These are phyloP conservation scores for Uloborus diversus DNA, from an alignment of 1,140 invertebrate genomes.

Conservation along the genomic window DNA sequence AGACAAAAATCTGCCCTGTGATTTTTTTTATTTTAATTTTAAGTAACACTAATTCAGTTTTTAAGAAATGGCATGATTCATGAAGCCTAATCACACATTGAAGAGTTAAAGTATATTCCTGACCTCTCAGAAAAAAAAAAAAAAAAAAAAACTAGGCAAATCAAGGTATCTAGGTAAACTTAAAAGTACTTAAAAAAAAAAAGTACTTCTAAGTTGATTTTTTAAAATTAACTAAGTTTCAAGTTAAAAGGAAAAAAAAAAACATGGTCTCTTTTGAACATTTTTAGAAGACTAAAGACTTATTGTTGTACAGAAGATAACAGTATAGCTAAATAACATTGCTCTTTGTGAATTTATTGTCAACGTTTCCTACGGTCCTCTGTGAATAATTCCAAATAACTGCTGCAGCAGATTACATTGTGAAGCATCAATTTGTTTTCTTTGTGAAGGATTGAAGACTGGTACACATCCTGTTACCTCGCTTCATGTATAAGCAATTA, in stretches of 20 bases:
- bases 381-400: conserved; percentile 41
- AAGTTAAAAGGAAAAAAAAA: neutral
- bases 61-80: too few relatives aligned
- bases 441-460: conserved; percentile 37
- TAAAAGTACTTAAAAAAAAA: neutral
- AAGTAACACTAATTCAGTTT: too few relatives aligned
- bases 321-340: conserved; percentile 46
- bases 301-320: neutral
- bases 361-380: conserved; percentile 7
- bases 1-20: too few relatives aligned
- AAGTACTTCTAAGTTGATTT: neutral
- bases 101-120: too few relatives aligned
- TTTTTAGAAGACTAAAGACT: neutral
- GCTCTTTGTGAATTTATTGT: conserved; percentile 29
- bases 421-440: conserved; percentile 36
- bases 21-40: too few relatives aligned
- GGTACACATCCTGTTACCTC: conserved; percentile 35
- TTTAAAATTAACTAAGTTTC: neutral
- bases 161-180: too few relatives aligned
- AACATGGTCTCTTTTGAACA: neutral
- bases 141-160: too few relatives aligned
- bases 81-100: too few relatives aligned
- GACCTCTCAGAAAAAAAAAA: too few relatives aligned
- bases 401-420: conserved; percentile 22
- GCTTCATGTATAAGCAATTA: conserved; percentile 42